Conservation (phyloP, 2,113 vertebrate genomes). For the Sphaerodactylus townsendi region DNA sequence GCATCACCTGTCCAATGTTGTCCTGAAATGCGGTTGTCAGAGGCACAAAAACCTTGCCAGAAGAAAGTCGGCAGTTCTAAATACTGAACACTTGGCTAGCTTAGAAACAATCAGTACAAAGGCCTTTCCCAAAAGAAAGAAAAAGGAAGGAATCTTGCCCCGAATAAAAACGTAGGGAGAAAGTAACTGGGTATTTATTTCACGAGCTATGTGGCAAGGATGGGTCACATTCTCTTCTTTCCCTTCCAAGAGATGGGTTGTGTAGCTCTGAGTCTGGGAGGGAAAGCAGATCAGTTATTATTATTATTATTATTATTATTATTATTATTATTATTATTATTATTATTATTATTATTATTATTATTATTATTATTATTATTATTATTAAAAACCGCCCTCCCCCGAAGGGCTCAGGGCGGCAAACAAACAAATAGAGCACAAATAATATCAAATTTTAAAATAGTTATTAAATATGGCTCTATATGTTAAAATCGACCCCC, state of each 20-base stretch:
- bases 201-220: too few species aligned
- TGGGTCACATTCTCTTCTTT: not conserved
- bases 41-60: not conserved
- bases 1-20: too few species aligned
- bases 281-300: not conserved
- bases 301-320: too few species aligned
- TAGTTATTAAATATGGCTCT: too few species aligned
- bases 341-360: too few species aligned
- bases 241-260: not conserved
- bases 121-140: not conserved
- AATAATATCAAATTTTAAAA: too few species aligned
- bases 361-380: too few species aligned
- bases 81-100: not conserved
- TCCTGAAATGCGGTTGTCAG: not conserved
- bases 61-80: not conserved
- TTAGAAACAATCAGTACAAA: not conserved
- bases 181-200: not conserved
- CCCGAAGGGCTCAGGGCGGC: too few species aligned
- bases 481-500: too few species aligned
- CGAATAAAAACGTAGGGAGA: not conserved
- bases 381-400: too few species aligned
- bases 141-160: not conserved
- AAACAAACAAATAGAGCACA: too few species aligned
- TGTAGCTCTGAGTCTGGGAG: not conserved
- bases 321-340: too few species aligned